These are phyloP conservation scores for Actenoides hombroni DNA, from an alignment of 2,113 vertebrate genomes.

Conservation along the genomic window DNA sequence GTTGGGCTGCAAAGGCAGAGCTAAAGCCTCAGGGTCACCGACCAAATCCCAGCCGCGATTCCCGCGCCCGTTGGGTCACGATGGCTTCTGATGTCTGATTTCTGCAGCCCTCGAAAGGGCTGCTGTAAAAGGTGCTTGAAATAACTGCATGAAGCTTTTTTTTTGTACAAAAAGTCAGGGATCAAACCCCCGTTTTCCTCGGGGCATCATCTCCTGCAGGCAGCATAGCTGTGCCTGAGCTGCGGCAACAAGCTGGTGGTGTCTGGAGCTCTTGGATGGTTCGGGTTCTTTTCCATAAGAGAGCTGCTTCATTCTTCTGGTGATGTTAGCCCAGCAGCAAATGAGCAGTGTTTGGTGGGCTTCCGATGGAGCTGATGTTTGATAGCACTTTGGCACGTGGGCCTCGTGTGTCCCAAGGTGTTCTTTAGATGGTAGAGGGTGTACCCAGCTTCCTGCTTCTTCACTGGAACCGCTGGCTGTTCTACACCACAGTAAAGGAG, in stretches of 20 bases:
- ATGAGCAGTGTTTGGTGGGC: neutral
- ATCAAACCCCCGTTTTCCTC: neutral
- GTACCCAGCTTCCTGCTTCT: neutral
- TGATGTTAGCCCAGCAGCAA: neutral
- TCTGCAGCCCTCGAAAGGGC: neutral
- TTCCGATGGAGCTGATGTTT: neutral
- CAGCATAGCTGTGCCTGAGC: neutral
- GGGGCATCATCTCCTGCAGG: neutral
- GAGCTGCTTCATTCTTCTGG: neutral
- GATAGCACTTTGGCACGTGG: neutral
- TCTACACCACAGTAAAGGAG: neutral
- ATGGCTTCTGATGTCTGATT: neutral
- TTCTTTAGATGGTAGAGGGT: neutral
- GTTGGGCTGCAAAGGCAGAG: neutral
- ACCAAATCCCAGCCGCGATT: neutral
- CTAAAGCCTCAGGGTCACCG: neutral
- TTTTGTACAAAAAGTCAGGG: neutral
- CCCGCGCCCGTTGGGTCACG: fast-evolving
- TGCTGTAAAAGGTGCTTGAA: neutral
- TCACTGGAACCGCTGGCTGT: neutral
- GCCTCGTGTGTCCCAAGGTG: neutral
- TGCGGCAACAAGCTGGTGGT: neutral
- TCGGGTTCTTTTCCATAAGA: neutral
- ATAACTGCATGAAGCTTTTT: neutral
- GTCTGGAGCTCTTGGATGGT: neutral